Conservation (phyloP, 2,113 vertebrate species). For the Coracopsis vasa region DNA sequence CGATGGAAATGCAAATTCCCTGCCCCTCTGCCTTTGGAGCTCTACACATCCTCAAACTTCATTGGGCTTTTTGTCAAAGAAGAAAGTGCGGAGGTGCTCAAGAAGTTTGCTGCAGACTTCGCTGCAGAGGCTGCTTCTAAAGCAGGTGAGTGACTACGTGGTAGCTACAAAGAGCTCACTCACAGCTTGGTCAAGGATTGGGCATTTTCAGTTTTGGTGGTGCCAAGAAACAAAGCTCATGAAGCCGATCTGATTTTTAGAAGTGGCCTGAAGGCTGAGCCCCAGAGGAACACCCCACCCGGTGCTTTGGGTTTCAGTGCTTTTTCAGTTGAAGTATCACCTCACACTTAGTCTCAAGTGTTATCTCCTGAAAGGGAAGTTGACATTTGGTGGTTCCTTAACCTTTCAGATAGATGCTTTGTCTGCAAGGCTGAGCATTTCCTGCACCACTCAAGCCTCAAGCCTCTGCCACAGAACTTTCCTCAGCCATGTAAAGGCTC, state of each 20-base stretch:
- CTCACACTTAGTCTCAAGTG: not conserved
- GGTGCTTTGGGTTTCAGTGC: not conserved
- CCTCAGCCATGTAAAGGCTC: not conserved
- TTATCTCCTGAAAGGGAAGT: slow-evolving; percentile 31
- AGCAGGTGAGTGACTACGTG: slow-evolving; percentile 78
- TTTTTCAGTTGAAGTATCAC: not conserved
- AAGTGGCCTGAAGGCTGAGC: not conserved
- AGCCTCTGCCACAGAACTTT: not conserved
- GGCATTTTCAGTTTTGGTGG: not conserved
- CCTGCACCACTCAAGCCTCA: not conserved
- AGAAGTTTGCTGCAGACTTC: slow-evolving; percentile 93
- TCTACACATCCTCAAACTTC: slow-evolving; percentile 94
- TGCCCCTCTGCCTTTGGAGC: slow-evolving; percentile 88
- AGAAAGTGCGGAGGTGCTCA: slow-evolving; percentile 90
- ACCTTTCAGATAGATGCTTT: not conserved
- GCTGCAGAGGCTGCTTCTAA: slow-evolving; percentile 87
- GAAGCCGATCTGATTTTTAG: not conserved
- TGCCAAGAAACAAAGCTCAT: not conserved
- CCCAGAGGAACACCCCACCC: rapidly evolving
- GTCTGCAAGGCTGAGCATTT: not conserved
- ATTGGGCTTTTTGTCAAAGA: slow-evolving; percentile 98
- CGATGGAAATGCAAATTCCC: slow-evolving; percentile 92
- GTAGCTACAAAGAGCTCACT: not conserved
- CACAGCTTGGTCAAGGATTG: not conserved
- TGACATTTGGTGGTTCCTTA: slow-evolving; percentile 54